phyloP scores from a whole-genome alignment of 2,888 invertebrate genomes.

The Labia minor region DNA sequence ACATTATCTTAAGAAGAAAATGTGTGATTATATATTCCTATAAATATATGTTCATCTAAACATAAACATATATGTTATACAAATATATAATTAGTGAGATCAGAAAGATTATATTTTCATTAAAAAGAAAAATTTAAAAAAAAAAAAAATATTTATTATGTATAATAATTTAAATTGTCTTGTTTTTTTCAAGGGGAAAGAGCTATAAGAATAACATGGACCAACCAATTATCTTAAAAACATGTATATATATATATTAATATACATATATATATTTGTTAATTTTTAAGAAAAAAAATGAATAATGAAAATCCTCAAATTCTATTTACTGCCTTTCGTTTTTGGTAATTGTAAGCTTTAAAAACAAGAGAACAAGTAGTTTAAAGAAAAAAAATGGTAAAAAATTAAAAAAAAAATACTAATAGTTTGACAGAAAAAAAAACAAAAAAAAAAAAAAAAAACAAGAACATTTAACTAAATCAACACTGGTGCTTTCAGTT shows the following conservation, averaged over 20 bases:
- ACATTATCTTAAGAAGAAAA: no score
- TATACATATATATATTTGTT: neutral
- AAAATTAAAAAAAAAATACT: neutral
- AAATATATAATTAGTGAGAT: no score
- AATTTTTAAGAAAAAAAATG: neutral
- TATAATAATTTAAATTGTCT: neutral
- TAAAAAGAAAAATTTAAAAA: no score
- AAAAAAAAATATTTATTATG: no score
- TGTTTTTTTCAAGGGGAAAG: neutral
- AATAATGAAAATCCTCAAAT: neutral
- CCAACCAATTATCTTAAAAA: neutral
- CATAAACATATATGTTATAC: no score
- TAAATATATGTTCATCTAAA: no score
- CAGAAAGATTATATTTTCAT: no score
- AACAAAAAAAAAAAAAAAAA: neutral
- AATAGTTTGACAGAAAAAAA: neutral
- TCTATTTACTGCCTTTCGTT: neutral
- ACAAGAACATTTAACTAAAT: neutral
- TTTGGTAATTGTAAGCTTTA: constrained; percentile 1
- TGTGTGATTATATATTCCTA: no score
- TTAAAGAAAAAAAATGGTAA: neutral
- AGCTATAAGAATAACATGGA: neutral
- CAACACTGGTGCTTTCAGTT: constrained; percentile 4
- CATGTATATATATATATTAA: no score
- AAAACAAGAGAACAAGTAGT: neutral